Conservation (phyloP, 2,797 vertebrate species). For the Takifugu rubripes region DNA sequence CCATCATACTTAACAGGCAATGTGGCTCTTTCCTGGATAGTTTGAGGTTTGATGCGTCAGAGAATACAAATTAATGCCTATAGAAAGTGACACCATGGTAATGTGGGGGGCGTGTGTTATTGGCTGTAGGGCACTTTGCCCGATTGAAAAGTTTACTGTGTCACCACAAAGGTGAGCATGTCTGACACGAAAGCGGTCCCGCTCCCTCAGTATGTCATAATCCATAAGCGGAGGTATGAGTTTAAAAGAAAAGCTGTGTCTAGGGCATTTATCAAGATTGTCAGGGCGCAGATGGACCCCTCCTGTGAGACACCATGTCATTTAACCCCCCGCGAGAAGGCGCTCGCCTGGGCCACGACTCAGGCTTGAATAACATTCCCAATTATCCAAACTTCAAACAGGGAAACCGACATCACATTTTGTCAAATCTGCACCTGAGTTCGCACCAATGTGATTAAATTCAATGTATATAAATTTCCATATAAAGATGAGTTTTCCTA, state of each 20-base stretch:
- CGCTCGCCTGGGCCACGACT: not conserved
- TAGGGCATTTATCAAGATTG: conserved; percentile 59
- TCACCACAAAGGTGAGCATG: conserved; percentile 46
- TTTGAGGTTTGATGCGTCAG: conserved; percentile 1
- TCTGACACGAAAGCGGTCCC: conserved; percentile 56
- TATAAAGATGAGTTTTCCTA: conserved; percentile 13
- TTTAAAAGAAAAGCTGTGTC: conserved; percentile 35
- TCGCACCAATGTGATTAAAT: conserved; percentile 39
- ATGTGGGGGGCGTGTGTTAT: conserved; percentile 18
- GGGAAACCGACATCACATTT: too few relatives aligned
- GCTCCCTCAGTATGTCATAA: conserved; percentile 67
- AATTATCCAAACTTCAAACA: conserved; percentile 20
- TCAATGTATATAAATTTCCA: conserved; percentile 30
- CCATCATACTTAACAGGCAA: conserved; percentile 15
- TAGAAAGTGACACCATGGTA: conserved; percentile 36
- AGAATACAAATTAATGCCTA: conserved; percentile 32
- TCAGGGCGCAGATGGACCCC: conserved; percentile 60
- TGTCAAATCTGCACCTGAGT: conserved; percentile 30
- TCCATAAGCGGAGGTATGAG: conserved; percentile 43
- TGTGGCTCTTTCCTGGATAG: conserved; percentile 10
- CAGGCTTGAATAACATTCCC: conserved; percentile 12
- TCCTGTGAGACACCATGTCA: conserved; percentile 46
- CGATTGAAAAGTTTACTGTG: conserved; percentile 69
- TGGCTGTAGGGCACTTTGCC: conserved; percentile 59
- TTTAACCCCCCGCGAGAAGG: conserved; percentile 45